A percentile compares a stretch with the other conserved stretches of the same genome.
Evolutionary conservation across 2,888 invertebrate species (phyloP).

Genomic region (Drosophila meridiana): DNA sequence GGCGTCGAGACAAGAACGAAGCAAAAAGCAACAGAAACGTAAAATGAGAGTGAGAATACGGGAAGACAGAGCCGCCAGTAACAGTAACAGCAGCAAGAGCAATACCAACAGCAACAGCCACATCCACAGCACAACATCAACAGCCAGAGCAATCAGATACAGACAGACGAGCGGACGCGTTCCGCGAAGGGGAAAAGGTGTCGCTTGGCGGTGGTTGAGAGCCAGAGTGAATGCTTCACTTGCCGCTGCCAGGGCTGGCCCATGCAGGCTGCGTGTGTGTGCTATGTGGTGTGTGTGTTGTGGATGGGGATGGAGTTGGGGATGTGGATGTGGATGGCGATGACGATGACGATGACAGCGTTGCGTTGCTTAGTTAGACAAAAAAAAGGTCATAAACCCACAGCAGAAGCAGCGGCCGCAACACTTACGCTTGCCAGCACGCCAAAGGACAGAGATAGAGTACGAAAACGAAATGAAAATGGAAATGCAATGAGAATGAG

Average conservation of each 20-base stretch:
- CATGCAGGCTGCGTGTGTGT: conserved; percentile 1
- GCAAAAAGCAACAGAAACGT: conserved; percentile 49
- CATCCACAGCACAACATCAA: conserved; percentile 27
- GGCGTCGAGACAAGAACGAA: conserved; percentile 58
- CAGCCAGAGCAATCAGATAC: conserved; percentile 56
- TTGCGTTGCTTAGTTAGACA: conserved; percentile 52
- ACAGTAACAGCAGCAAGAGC: conserved; percentile 29
- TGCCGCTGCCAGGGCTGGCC: conserved; percentile 17
- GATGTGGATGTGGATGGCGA: conserved; percentile 45
- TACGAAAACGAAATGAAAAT: conserved; percentile 56
- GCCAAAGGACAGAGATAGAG: conserved; percentile 42
- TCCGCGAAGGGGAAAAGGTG: conserved; percentile 58
- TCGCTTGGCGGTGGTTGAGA: conserved; percentile 67
- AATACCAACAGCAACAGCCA: conserved; percentile 15
- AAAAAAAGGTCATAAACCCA: conserved; percentile 74
- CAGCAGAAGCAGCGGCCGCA: conserved; percentile 34
- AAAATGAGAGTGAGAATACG: conserved; percentile 56
- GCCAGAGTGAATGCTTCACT: conserved; percentile 32
- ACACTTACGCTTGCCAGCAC: conserved; percentile 64
- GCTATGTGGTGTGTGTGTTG: neutral
- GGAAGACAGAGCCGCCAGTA: conserved; percentile 31
- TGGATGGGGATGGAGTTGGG: conserved; percentile 13
- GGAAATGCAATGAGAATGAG: conserved; percentile 39
- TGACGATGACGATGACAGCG: conserved; percentile 48
- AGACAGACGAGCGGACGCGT: conserved; percentile 43